Base-by-base conservation (phyloP, 1,140 invertebrate genomes). In the Adelges cooleyi region DNA sequence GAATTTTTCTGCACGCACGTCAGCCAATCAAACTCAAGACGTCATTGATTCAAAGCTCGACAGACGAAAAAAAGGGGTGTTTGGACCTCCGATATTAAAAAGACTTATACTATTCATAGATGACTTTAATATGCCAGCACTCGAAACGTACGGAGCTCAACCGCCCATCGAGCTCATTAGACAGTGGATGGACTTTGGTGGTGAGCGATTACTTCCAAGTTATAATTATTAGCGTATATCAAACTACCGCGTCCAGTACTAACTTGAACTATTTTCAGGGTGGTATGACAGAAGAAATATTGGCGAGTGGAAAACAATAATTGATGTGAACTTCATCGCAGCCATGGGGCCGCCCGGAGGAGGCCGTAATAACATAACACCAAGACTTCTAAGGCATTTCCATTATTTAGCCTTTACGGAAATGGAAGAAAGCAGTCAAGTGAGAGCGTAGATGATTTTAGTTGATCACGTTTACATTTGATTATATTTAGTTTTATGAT, bases 1-100 rank as follows among this genome's bases (percentile, higher is more conserved):
- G 44, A 95, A 94, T 73, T 95, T 96, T 74, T 95, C 91, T 40
- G 91, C 92, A 0, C 80, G 89, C 71, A 95, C 93, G 8, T 85
- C 81, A 10, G 89, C 91, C 3, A 86, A 78, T 70, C 81, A 87
- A 74, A 91, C 90, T 1, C 92, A 96, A 80, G 92, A 95, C 67
- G 90, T 93, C 25, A 86, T 98, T 1, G 94, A 95, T 89, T 87
- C 89, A 0, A 95, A 95, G 75, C 77, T 97, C 15, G 82, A 84
- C 62, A 79, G 89, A 73, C 77, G 93, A 65, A 80, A 92, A 42
- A 94, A 96, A 76, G 93, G 93, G 3, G 90, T 95, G 0, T 98
- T 84, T 74, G 95, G 95, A 1, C 94, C 94, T 1, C 81, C 90
- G 0, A 85, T 96, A 79, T 93, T 93, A 0, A 95, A 93, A 77